phyloP scores from a whole-genome alignment of 1,140 invertebrate genomes.

The Pogonognathellus flavescens region DNA sequence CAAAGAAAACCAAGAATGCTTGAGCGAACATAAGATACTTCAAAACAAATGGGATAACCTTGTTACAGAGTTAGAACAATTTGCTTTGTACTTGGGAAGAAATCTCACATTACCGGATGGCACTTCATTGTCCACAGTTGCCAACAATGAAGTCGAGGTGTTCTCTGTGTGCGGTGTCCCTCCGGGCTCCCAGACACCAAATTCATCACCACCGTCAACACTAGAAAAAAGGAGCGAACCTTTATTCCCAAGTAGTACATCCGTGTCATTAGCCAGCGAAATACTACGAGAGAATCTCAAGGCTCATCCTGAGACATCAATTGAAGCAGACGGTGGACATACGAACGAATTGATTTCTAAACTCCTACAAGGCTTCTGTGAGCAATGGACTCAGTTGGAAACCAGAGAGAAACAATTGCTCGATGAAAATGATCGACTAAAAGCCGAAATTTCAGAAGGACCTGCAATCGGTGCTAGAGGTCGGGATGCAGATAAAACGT shows the following conservation, averaged over 20 bases:
- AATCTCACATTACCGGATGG: conserved; percentile 17
- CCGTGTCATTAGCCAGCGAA: conserved; percentile 21
- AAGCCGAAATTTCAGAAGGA: conserved; percentile 48
- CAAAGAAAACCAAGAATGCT: conserved; percentile 67
- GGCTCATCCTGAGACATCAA: neutral
- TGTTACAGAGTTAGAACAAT: conserved; percentile 62
- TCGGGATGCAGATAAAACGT: conserved; percentile 45
- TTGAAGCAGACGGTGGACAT: neutral
- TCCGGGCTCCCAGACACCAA: neutral
- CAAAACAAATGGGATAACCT: conserved; percentile 65
- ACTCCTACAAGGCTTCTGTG: conserved; percentile 62
- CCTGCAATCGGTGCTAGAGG: neutral
- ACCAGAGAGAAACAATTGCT: conserved; percentile 66
- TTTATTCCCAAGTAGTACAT: neutral
- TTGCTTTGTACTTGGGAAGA: conserved; percentile 52
- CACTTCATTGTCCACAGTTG: conserved; percentile 3
- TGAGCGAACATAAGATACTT: conserved; percentile 51
- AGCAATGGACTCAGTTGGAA: conserved; percentile 65
- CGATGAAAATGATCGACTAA: conserved; percentile 66
- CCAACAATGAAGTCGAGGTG: too few relatives aligned
- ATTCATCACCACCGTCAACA: neutral
- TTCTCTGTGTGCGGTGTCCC: neutral
- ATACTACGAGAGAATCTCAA: neutral
- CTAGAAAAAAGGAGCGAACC: neutral
- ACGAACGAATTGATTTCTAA: conserved; percentile 55